Base-by-base conservation (phyloP, 2,888 invertebrate genomes). In the Tanytarsus gracilentus region DNA sequence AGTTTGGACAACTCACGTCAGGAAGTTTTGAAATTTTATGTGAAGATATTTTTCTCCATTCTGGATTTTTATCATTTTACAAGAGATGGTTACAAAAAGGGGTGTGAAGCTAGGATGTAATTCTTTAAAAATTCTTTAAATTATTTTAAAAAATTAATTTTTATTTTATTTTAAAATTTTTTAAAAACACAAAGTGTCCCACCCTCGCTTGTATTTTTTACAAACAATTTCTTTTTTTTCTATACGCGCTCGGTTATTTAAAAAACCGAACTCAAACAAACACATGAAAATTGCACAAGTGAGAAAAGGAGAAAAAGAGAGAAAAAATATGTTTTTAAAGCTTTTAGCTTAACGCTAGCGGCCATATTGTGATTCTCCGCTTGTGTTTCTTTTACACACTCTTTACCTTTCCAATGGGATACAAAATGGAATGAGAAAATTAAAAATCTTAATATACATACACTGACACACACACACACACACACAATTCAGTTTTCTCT, bases 341-440 rank as follows among this genome's bases (percentile, higher is more conserved):
- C 40, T 56, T 56, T 56, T 27, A 40, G 55, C 40, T 40, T 56
- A 40, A 56, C 40, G 55, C 55, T 56, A 40, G 40, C 55, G 55
- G 55, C 55, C 55, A 56, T 56, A 56, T 56, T 56, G 55, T n/a
- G 55, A 40, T 25, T 53, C 40, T 56, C 40, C 26, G 11, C 44
- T 44, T 44, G 44, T 44, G 18, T 44, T 44, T 44, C 23, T 44
- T 40, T 40, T 40, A 18, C 40, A 18, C 9, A 9, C 44, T 44
- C 21, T 6, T 23, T 44, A 11, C 44, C 21, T 44, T 44, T 21
- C n/a, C 18, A 18, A 44, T 44, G 21, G n/a, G 14, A 23, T 27
- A 40, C 55, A 56, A 56, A 56, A 56, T 56, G 55, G 55, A 56
- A 56, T 56, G 55, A 56, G 55, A 56, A 56, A 53, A 40, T 40